Evolutionary conservation across 2,888 invertebrate genomes (phyloP).

Genomic region (Dysmachus trigonus): DNA sequence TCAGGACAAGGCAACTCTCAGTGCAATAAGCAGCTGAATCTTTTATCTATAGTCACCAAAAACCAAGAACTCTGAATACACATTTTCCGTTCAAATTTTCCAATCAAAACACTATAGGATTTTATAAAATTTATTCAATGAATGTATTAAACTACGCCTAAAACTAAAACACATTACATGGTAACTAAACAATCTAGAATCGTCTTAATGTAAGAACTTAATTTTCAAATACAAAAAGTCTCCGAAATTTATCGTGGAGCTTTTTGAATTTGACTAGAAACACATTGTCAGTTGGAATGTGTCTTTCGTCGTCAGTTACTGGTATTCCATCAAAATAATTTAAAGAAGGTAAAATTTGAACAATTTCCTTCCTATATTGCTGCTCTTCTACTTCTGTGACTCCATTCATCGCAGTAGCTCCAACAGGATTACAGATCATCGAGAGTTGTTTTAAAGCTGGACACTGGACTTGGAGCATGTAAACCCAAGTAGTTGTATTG

Average conservation of each 20-base stretch:
- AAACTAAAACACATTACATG: not conserved
- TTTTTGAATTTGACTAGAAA: not conserved
- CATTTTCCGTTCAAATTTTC: not conserved
- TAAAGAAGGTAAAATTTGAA: conserved; percentile 51
- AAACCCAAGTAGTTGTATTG: conserved; percentile 74
- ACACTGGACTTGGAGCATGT: conserved; percentile 72
- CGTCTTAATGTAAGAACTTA: not conserved
- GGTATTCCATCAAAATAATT: conserved; percentile 52
- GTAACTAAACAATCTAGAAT: not conserved
- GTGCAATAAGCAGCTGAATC: too few relatives aligned
- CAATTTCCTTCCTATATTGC: conserved; percentile 52
- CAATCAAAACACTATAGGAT: not conserved
- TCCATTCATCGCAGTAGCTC: conserved; percentile 76
- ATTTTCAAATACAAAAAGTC: not conserved
- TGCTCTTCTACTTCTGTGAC: conserved; percentile 64
- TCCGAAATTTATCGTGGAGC: not conserved
- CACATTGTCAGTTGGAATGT: not conserved
- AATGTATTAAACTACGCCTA: not conserved
- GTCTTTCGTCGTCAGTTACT: conserved; percentile 7
- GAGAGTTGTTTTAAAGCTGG: conserved; percentile 78
- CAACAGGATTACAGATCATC: conserved; percentile 79
- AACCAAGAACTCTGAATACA: too few relatives aligned
- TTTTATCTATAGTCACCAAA: too few relatives aligned
- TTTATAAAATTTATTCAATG: not conserved
- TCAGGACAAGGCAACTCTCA: too few relatives aligned